phyloP scores from a whole-genome alignment of 2,888 invertebrate genomes.

The Byasa hedistus region DNA sequence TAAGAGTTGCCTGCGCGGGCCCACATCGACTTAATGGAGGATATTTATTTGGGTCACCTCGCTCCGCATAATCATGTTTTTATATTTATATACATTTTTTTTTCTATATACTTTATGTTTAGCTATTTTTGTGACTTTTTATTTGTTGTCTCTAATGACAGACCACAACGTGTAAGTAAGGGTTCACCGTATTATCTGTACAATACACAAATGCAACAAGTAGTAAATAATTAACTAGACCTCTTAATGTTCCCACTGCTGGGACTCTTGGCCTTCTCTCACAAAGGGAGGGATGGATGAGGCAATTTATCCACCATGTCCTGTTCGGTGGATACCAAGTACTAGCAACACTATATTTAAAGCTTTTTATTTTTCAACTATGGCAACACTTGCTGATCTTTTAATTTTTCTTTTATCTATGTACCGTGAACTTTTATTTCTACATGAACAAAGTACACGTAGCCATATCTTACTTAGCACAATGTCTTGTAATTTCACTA shows the following conservation, averaged over 20 bases:
- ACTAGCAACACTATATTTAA: too few relatives aligned
- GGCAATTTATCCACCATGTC: too few relatives aligned
- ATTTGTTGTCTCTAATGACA: too few relatives aligned
- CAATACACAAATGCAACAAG: slow-evolving; percentile 19
- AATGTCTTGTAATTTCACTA: slow-evolving; percentile 25
- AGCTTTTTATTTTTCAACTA: background rate
- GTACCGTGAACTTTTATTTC: slow-evolving; percentile 29
- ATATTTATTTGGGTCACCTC: slow-evolving; percentile 32
- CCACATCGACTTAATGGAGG: slow-evolving; percentile 22
- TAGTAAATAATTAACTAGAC: background rate
- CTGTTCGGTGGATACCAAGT: too few relatives aligned
- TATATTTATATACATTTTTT: slow-evolving; percentile 6
- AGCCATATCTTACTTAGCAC: slow-evolving; percentile 28
- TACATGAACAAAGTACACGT: slow-evolving; percentile 28
- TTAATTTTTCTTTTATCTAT: slow-evolving; percentile 25
- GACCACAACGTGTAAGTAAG: background rate
- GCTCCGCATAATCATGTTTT: slow-evolving; percentile 35
- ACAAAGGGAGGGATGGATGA: too few relatives aligned
- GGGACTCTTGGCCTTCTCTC: too few relatives aligned
- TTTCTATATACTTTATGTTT: background rate
- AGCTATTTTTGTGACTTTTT: background rate
- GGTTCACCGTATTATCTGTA: too few relatives aligned
- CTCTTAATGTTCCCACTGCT: background rate
- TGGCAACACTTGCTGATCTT: slow-evolving; percentile 23
- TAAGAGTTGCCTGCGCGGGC: slow-evolving; percentile 29